A percentile compares a stretch with the other conserved stretches of the same genome.
These are phyloP conservation scores for Piscicola geometra DNA, from an alignment of 2,888 invertebrate genomes.

Conservation along the genomic window DNA sequence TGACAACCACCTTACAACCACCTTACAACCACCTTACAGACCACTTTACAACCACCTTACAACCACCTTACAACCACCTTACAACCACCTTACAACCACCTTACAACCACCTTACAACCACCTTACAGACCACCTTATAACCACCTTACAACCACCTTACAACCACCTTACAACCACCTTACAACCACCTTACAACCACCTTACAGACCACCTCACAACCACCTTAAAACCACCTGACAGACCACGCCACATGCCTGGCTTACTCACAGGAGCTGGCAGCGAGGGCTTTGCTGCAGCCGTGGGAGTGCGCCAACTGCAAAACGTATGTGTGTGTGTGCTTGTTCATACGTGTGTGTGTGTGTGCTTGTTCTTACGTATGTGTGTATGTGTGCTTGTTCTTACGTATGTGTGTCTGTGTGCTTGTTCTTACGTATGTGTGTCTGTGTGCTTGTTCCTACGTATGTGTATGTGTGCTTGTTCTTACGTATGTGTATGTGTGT, in stretches of 20 bases:
- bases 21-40: background rate
- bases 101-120: background rate
- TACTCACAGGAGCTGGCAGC: conserved; percentile 17
- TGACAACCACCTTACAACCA: background rate
- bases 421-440: too few relatives aligned
- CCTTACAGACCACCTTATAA: background rate
- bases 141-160: background rate
- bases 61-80: background rate
- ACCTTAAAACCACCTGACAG: conserved; percentile 6
- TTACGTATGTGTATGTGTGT: too few relatives aligned
- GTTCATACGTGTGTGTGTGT: too few relatives aligned
- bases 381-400: too few relatives aligned
- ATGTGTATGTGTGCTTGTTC: too few relatives aligned
- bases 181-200: background rate
- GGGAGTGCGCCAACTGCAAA: conserved; percentile 35
- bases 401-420: too few relatives aligned
- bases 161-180: background rate
- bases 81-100: background rate
- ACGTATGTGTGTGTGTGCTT: conserved; percentile 30
- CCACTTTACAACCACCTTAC: background rate
- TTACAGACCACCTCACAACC: background rate
- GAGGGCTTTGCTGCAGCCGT: background rate
- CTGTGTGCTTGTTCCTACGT: too few relatives aligned
- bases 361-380: too few relatives aligned
- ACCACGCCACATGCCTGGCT: conserved; percentile 25